phyloP scores from a whole-genome alignment of 2,797 vertebrate species.

The Poeciliopsis paucimaculata region DNA sequence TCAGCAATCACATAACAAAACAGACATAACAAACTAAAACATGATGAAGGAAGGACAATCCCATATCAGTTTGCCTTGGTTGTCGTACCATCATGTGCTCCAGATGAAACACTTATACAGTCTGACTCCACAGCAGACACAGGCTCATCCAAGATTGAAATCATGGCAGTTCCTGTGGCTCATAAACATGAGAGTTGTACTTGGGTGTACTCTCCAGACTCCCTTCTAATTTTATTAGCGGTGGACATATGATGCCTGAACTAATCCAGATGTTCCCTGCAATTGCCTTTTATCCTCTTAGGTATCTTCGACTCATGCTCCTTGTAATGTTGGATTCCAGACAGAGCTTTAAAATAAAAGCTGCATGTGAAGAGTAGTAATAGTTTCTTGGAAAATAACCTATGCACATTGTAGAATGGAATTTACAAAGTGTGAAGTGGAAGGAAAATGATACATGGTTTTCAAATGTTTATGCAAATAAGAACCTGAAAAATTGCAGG shows the following conservation, averaged over 20 bases:
- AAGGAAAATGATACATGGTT: not conserved
- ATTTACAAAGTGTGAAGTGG: not conserved
- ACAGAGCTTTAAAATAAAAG: constrained; percentile 47
- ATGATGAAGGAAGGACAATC: constrained; percentile 19
- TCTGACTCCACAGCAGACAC: constrained; percentile 18
- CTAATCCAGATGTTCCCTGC: constrained; percentile 73
- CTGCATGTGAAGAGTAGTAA: constrained; percentile 22
- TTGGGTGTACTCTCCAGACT: constrained; percentile 77
- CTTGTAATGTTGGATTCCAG: constrained; percentile 50
- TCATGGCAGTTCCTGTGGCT: constrained; percentile 34
- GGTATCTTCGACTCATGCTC: constrained; percentile 57
- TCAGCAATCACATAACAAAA: not conserved
- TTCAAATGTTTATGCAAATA: not conserved
- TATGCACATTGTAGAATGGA: not conserved
- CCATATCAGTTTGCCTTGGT: constrained; percentile 8
- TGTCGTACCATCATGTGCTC: constrained; percentile 39
- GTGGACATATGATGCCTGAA: constrained; percentile 65
- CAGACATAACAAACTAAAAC: constrained; percentile 6
- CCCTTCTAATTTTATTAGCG: constrained; percentile 78
- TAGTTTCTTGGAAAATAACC: not conserved
- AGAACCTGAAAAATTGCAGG: not conserved
- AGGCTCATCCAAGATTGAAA: constrained; percentile 37
- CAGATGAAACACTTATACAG: constrained; percentile 45
- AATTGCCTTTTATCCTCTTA: constrained; percentile 75
- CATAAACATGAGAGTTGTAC: constrained; percentile 57